Evolutionary conservation across 2,888 invertebrate genomes (phyloP), one percentile per base, ranked within the genome.

Genomic region (Aromia moschata): DNA sequence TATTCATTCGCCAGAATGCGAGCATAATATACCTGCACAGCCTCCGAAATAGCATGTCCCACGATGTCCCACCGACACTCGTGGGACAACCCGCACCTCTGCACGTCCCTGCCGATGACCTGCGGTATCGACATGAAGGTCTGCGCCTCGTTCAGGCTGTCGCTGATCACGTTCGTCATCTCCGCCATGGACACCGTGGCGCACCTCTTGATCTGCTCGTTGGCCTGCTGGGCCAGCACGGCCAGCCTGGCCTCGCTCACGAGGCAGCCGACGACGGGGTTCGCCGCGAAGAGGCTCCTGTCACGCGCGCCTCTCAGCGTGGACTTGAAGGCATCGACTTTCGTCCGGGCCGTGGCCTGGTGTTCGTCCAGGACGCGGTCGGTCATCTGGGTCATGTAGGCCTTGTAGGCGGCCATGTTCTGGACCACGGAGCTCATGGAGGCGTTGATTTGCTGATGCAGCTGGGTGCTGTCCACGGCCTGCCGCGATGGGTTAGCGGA

Each of bases 81-180:
- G 5, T 53, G 17, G 7, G 60, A 41, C 15, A 62, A 37, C 11
- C 65, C 68, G 52, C 69, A 70, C 25, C 53, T 45, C 43, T 65
- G 47, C 5, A 70, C 47, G 40, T 68, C 65, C 15, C 36, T 55
- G 17, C 62, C 65, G 25, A 70, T 58, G 7, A 61, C 47, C 2
- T 57, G 18, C 5, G 69, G 64, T 20, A 70, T 56, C 25, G 51
- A 40, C 65, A 70, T 67, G 36, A 70, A 70, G 3, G 62, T 58
- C 56, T 70, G 69, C 1, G 64, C 67, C 18, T 67, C 63, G 12
- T 60, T 58, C 7, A 65, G 53, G 36, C 67, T 68, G 38, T 54
- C 55, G 14, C 59, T 67, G 16, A 70, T 62, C 10, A 68, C 67
- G 40, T 70, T 68, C 5, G 51, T 51, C 36, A 62, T 64, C 47